phyloP scores from a whole-genome alignment of 2,113 vertebrate species.

The Oplegnathus fasciatus region DNA sequence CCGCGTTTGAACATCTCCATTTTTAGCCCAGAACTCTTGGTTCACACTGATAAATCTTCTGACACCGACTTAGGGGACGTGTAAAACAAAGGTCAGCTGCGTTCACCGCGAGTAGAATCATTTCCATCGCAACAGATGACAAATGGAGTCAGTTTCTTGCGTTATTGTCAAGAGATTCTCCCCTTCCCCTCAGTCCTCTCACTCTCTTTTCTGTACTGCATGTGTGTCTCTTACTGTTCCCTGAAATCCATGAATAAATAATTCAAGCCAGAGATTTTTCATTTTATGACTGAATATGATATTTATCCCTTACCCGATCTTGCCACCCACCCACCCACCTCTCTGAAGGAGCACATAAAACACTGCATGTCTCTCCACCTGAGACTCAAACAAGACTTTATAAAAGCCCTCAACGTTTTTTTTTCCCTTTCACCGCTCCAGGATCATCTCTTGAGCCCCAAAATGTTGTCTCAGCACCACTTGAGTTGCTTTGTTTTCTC shows the following conservation, averaged over 20 bases:
- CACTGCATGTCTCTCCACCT: slow-evolving; percentile 68
- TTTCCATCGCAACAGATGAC: slow-evolving; percentile 66
- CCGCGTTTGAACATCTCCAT: slow-evolving; percentile 33
- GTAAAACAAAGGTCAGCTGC: slow-evolving; percentile 76
- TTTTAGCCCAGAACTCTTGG: slow-evolving; percentile 33
- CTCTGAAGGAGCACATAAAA: slow-evolving; percentile 57
- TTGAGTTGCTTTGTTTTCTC: slow-evolving; percentile 65
- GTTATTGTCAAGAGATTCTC: slow-evolving; percentile 58
- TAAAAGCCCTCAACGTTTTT: slow-evolving; percentile 34
- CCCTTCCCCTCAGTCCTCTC: slow-evolving; percentile 29
- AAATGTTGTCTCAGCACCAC: slow-evolving; percentile 82
- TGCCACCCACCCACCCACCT: slow-evolving; percentile 38
- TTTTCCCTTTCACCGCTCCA: slow-evolving; percentile 73
- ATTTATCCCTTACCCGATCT: slow-evolving; percentile 60
- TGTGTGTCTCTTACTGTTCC: slow-evolving; percentile 42
- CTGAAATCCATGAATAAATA: slow-evolving; percentile 76
- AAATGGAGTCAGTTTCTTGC: slow-evolving; percentile 66
- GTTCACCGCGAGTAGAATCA: slow-evolving; percentile 54
- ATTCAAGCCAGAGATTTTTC: slow-evolving; percentile 72
- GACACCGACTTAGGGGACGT: slow-evolving; percentile 54
- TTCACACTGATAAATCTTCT: slow-evolving; percentile 62
- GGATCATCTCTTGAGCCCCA: slow-evolving; percentile 81
- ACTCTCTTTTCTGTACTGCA: slow-evolving; percentile 10
- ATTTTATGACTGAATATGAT: slow-evolving; percentile 72
- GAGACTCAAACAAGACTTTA: slow-evolving; percentile 56